Evolutionary conservation across 37 sponge, comb jelly and placozoan species (phyloP).

Genomic region (Hormiphora californensis): DNA sequence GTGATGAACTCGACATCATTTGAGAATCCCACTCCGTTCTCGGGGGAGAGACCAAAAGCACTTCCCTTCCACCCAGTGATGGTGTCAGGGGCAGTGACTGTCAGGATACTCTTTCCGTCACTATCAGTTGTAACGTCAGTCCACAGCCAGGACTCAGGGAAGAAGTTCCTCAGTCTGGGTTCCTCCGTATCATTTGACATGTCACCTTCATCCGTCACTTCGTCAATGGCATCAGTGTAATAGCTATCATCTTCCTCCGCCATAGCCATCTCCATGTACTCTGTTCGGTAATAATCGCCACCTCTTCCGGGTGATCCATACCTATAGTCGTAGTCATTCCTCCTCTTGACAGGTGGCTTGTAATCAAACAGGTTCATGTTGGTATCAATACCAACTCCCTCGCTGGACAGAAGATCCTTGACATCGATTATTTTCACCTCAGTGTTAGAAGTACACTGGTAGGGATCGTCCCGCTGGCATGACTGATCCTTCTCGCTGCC

Average conservation of each 20-base stretch:
- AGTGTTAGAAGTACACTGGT: conserved; percentile 17
- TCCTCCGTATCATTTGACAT: background rate
- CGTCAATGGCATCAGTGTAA: background rate
- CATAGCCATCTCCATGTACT: background rate
- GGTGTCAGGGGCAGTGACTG: conserved; percentile 5
- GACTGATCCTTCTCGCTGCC: background rate
- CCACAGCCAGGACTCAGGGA: conserved; percentile 46
- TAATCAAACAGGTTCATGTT: conserved; percentile 44
- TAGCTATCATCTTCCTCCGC: conserved; percentile 1
- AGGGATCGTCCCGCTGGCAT: conserved; percentile 24
- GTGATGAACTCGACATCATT: conserved; percentile 37
- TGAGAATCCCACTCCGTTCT: conserved; percentile 41
- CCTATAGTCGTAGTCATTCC: background rate
- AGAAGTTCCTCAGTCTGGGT: background rate
- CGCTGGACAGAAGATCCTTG: background rate
- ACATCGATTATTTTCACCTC: conserved; percentile 41
- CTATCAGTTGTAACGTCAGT: conserved; percentile 13
- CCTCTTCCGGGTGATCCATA: too few relatives aligned
- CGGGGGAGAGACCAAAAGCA: conserved; percentile 39
- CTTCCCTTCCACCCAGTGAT: conserved; percentile 49
- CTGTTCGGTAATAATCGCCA: background rate
- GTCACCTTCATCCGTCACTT: background rate
- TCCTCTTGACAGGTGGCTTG: background rate
- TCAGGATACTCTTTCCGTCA: background rate
- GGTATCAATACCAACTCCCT: background rate